These are phyloP conservation scores for Argyrosomus regius DNA, from an alignment of 2,797 vertebrate species.

Conservation along the genomic window DNA sequence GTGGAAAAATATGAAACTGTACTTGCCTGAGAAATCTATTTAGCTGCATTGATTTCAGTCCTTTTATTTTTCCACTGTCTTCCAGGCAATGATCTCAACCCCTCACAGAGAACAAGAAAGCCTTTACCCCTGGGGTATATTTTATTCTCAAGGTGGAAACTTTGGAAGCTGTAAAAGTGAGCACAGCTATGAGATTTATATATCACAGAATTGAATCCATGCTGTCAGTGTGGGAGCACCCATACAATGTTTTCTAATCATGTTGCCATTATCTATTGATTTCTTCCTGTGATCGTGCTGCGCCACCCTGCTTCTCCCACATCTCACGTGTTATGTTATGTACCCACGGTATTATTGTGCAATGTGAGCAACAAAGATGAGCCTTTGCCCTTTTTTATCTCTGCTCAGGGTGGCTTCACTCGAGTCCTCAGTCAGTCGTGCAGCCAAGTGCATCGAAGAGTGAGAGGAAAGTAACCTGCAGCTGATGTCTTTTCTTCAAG, in stretches of 20 bases:
- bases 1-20: constrained; percentile 47
- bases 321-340: background rate
- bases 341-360: background rate
- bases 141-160: constrained; percentile 30
- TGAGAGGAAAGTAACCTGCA: constrained; percentile 20
- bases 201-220: constrained; percentile 2
- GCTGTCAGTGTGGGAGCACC: background rate
- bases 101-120: constrained; percentile 34
- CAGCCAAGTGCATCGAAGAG: constrained; percentile 29
- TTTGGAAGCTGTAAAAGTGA: constrained; percentile 11
- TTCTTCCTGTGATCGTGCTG: constrained; percentile 5
- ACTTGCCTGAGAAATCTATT: constrained; percentile 59
- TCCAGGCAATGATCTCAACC: constrained; percentile 48
- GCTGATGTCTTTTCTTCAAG: constrained; percentile 28
- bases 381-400: constrained; percentile 5
- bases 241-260: constrained; percentile 34
- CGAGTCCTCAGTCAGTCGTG: constrained; percentile 32
- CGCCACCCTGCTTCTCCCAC: constrained; percentile 4
- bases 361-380: constrained; percentile 18
- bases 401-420: constrained; percentile 21
- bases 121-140: background rate
- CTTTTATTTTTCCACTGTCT: constrained; percentile 29
- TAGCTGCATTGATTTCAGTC: constrained; percentile 53
- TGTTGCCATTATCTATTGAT: constrained; percentile 43
- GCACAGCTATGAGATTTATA: background rate